A percentile compares a stretch with the other conserved stretches of the same genome.
Conservation (phyloP, 2,797 vertebrate species). For the Furcifer pardalis region DNA sequence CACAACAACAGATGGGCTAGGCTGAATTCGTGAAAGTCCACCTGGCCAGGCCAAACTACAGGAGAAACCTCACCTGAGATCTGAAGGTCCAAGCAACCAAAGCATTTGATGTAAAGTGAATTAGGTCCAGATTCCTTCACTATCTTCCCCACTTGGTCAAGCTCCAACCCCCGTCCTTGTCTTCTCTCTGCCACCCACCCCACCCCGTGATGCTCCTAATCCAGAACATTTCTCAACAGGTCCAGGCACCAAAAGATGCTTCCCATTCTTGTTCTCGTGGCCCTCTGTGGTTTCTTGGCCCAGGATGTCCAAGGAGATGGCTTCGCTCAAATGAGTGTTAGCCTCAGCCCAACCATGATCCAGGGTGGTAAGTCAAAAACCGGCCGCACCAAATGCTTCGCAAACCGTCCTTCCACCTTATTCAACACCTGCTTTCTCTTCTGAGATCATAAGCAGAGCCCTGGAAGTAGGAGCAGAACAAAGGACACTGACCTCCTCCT, state of each 20-base stretch:
- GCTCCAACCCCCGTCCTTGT: neutral
- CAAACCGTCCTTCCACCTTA: no score
- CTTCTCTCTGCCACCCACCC: no score
- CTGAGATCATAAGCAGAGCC: no score
- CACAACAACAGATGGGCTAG: no score
- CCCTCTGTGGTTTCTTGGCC: slow-evolving; percentile 46
- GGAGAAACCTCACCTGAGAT: no score
- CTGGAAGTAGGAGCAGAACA: neutral
- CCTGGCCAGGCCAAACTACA: no score
- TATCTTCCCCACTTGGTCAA: no score
- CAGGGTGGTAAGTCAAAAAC: neutral
- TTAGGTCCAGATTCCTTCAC: no score
- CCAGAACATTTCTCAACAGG: neutral
- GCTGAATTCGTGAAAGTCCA: no score
- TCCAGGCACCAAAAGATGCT: slow-evolving; percentile 40
- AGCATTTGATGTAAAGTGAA: no score
- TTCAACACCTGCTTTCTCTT: neutral
- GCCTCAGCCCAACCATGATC: neutral
- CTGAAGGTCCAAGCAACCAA: no score
- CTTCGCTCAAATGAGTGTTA: neutral
- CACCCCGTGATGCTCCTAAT: neutral
- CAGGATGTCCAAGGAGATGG: neutral
- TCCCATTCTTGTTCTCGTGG: slow-evolving; percentile 44
- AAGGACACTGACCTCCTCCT: neutral
- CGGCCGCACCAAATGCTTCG: no score